Evolutionary conservation across 35 echinoderm and acorn worm genomes (phyloP).

Genomic region (Chiridota heheva): DNA sequence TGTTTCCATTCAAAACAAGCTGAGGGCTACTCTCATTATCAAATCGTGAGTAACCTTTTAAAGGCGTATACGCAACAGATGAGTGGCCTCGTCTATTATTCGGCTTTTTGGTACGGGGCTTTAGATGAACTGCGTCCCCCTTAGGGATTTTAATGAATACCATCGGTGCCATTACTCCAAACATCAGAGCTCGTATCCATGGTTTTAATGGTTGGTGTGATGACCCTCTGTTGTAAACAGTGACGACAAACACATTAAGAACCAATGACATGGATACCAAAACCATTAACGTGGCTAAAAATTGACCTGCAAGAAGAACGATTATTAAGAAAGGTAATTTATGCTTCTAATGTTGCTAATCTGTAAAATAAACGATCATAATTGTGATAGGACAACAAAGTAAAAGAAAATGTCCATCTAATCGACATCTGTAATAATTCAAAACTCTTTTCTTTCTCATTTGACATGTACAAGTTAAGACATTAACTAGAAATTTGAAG

Average conservation of each 20-base stretch:
- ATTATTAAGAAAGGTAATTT: neutral
- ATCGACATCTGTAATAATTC: no score
- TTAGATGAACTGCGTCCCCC: no score
- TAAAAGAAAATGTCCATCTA: no score
- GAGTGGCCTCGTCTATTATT: no score
- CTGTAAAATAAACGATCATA: no score
- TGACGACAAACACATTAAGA: slow-evolving; percentile 78
- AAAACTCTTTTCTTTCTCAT: no score
- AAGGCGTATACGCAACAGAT: slow-evolving; percentile 15
- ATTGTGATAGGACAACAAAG: no score
- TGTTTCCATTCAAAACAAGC: slow-evolving; percentile 38
- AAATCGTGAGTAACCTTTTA: slow-evolving; percentile 11
- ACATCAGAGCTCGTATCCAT: slow-evolving; percentile 52
- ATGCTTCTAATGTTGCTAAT: neutral
- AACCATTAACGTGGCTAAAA: slow-evolving; percentile 78
- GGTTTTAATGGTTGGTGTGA: slow-evolving; percentile 51
- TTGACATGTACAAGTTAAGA: no score
- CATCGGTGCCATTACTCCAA: slow-evolving; percentile 55
- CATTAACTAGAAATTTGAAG: no score
- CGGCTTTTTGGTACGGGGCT: slow-evolving; percentile 26
- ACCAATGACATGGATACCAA: slow-evolving; percentile 85
- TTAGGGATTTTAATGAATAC: slow-evolving; percentile 62
- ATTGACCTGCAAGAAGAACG: slow-evolving; percentile 68
- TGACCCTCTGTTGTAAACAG: slow-evolving; percentile 64
- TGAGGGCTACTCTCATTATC: neutral